These are phyloP conservation scores for Cichladusa arquata DNA, from an alignment of 2,113 vertebrate species.

Conservation along the genomic window DNA sequence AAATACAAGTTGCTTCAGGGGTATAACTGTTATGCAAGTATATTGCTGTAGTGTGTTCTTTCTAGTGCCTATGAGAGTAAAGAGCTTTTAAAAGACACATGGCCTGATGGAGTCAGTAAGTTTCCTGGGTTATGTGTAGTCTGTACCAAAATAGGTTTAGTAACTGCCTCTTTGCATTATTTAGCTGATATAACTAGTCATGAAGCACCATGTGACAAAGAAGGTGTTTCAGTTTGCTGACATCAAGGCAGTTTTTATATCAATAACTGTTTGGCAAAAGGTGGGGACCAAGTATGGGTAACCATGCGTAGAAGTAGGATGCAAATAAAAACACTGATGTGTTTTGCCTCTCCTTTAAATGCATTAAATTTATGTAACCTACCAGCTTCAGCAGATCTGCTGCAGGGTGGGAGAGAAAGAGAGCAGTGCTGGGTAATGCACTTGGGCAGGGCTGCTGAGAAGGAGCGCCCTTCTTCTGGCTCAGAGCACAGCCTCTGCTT, in stretches of 20 bases:
- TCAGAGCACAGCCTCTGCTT: not conserved
- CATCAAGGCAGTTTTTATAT: constrained; percentile 36
- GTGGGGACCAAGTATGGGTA: not conserved
- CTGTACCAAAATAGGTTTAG: not conserved
- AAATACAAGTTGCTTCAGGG: constrained; percentile 57
- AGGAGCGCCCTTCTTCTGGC: not conserved
- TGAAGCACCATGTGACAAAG: constrained; percentile 43
- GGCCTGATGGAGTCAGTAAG: not conserved
- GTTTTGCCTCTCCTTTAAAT: not conserved
- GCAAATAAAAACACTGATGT: not conserved
- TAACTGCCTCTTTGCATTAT: constrained; percentile 45
- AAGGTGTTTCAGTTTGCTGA: constrained; percentile 49
- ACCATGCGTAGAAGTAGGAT: constrained; percentile 13
- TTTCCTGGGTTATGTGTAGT: not conserved
- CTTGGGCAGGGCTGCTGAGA: not conserved
- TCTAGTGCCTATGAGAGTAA: constrained; percentile 33
- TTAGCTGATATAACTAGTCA: constrained; percentile 42
- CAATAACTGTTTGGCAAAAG: not conserved
- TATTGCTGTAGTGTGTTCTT: constrained; percentile 56
- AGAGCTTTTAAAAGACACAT: not conserved
- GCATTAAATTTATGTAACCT: not conserved
- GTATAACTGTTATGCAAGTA: constrained; percentile 37
- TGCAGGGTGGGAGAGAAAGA: not conserved
- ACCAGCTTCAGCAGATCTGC: not conserved
- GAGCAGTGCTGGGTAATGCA: not conserved